Conservation (phyloP, 1,140 invertebrate genomes). For the Drosophila pandora region DNA sequence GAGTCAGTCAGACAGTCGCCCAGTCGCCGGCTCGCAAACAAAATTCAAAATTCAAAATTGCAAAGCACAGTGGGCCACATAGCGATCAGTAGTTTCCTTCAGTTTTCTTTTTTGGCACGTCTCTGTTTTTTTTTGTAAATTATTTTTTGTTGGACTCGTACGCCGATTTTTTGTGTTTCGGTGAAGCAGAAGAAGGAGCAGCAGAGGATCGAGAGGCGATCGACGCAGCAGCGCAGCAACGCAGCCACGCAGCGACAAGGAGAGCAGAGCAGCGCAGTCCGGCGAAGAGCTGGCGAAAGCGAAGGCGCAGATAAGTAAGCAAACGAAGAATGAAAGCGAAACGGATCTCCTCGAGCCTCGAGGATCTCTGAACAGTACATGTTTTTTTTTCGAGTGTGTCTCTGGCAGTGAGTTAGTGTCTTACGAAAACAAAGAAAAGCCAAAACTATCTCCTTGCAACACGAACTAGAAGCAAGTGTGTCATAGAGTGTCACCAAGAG, state of each 20-base stretch:
- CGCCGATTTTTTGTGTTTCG: slow-evolving; percentile 55
- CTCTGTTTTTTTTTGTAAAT: slow-evolving; percentile 59
- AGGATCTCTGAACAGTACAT: slow-evolving; percentile 7
- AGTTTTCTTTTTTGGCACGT: slow-evolving; percentile 15
- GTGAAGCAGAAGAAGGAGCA: slow-evolving; percentile 20
- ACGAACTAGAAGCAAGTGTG: not conserved
- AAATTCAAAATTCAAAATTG: slow-evolving; percentile 72
- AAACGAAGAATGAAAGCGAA: slow-evolving; percentile 25
- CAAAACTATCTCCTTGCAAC: slow-evolving; percentile 7
- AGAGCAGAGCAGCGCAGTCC: slow-evolving; percentile 33
- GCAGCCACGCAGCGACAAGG: not conserved
- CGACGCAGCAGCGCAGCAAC: not conserved
- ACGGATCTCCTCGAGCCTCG: slow-evolving; percentile 20
- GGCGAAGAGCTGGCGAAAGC: slow-evolving; percentile 49
- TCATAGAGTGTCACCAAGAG: too few species aligned
- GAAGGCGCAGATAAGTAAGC: slow-evolving; percentile 70
- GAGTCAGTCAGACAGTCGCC: too few species aligned
- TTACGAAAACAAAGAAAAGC: not conserved
- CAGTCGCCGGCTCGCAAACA: slow-evolving; percentile 43
- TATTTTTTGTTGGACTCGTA: slow-evolving; percentile 45
- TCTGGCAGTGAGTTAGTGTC: slow-evolving; percentile 5
- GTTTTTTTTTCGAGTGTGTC: slow-evolving; percentile 32
- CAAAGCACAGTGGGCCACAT: slow-evolving; percentile 24
- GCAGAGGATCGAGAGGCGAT: not conserved
- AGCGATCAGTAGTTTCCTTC: slow-evolving; percentile 15